Conservation (phyloP, 2,888 invertebrate species). For the Acrobasis repandana region DNA sequence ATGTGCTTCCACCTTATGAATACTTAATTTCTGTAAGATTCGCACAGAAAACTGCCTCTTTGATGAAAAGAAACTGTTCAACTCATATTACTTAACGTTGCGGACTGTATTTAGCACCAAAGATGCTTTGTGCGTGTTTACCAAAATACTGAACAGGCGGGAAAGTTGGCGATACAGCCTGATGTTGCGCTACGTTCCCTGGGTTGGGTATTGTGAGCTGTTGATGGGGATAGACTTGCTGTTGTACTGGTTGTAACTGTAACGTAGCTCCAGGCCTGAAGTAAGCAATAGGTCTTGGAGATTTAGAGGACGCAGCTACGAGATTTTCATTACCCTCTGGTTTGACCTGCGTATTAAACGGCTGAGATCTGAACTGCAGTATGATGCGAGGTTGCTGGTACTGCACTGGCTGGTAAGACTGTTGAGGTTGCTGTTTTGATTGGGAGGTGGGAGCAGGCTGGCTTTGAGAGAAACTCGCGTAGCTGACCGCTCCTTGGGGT, state of each 20-base stretch:
- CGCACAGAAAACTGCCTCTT: too few species aligned
- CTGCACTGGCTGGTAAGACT: conserved; percentile 24
- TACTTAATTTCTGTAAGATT: too few species aligned
- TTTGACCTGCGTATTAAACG: conserved; percentile 27
- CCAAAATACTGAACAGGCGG: conserved; percentile 66
- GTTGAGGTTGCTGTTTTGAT: conserved; percentile 16
- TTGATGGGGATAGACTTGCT: conserved; percentile 35
- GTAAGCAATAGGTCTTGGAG: conserved; percentile 29
- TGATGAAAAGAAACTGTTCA: conserved; percentile 2
- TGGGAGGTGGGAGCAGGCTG: conserved; percentile 36
- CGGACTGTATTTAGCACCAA: conserved; percentile 41
- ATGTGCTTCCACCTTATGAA: too few species aligned
- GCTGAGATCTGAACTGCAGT: conserved; percentile 31
- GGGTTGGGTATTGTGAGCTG: conserved; percentile 31
- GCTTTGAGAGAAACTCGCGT: conserved; percentile 59
- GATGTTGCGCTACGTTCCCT: conserved; percentile 33
- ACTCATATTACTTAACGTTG: conserved; percentile 24
- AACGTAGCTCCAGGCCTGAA: conserved; percentile 32
- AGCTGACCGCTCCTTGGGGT: conserved; percentile 54
- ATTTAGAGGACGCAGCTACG: conserved; percentile 25
- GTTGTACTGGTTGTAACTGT: conserved; percentile 28
- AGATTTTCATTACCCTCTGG: conserved; percentile 20
- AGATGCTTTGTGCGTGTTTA: conserved; percentile 59
- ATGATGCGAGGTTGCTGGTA: conserved; percentile 27
- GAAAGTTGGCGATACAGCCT: conserved; percentile 45